phyloP scores from a whole-genome alignment of 2,113 vertebrate genomes.

The Chrysemys picta region DNA sequence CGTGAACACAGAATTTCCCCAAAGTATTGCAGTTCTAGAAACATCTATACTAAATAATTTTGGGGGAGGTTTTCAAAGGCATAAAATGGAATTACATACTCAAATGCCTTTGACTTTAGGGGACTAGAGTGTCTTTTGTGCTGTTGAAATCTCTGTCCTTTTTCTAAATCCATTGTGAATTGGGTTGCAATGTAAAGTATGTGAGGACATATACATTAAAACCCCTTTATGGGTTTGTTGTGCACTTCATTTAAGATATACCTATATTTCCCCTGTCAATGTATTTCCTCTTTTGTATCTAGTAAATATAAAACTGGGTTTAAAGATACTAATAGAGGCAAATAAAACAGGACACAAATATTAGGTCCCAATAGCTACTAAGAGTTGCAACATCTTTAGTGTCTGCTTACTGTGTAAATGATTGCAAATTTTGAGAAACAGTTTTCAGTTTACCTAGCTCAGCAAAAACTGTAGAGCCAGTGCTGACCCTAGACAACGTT shows the following conservation, averaged over 20 bases:
- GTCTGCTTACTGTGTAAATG: not conserved
- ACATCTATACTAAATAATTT: not conserved
- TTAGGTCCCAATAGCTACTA: accelerated
- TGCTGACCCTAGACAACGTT: not conserved
- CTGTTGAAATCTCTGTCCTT: not conserved
- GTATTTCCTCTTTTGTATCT: not conserved
- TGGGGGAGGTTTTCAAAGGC: not conserved
- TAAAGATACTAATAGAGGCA: not conserved
- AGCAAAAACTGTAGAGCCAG: not conserved
- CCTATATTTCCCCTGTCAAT: accelerated
- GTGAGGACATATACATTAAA: not conserved
- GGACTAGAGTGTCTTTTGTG: accelerated
- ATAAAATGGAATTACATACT: not conserved
- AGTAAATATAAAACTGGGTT: not conserved
- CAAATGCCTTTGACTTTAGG: not conserved
- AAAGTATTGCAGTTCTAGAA: not conserved
- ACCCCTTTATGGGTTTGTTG: not conserved
- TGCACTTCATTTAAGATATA: accelerated
- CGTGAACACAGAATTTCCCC: not conserved
- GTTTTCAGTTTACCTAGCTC: not conserved
- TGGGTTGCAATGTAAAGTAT: not conserved
- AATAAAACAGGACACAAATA: not conserved
- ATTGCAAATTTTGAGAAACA: not conserved
- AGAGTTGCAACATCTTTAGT: not conserved
- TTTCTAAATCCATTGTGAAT: not conserved